phyloP scores from a whole-genome alignment of 2,888 invertebrate genomes.

The Calameuta idolon region DNA sequence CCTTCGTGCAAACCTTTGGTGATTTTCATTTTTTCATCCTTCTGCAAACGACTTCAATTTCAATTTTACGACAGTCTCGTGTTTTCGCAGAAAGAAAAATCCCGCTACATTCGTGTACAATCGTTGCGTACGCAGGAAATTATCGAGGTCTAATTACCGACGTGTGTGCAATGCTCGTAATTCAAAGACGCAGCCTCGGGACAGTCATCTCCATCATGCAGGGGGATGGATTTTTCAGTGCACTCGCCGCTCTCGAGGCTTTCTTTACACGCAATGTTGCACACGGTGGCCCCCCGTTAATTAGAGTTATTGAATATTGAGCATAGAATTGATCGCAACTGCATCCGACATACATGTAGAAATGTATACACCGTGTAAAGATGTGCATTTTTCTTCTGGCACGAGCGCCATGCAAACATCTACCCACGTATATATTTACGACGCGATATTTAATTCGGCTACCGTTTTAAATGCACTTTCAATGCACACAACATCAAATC shows the following conservation, averaged over 20 bases:
- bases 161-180: slow-evolving; percentile 13
- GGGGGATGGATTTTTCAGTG: background rate
- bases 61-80: background rate
- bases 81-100: background rate
- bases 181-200: slow-evolving; percentile 16
- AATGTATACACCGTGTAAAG: background rate
- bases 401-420: background rate
- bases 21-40: background rate
- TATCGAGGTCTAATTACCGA: slow-evolving; percentile 17
- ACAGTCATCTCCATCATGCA: slow-evolving; percentile 19
- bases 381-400: background rate
- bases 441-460: background rate
- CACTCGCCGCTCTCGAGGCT: background rate
- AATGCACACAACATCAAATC: background rate
- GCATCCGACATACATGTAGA: background rate
- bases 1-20: background rate
- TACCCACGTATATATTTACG: background rate
- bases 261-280: background rate
- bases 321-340: slow-evolving; percentile 32
- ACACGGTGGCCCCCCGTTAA: slow-evolving; percentile 10
- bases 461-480: background rate
- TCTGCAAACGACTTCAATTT: background rate
- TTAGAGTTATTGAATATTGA: slow-evolving; percentile 38
- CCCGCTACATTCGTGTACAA: background rate
- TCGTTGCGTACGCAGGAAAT: slow-evolving; percentile 10